A percentile compares a stretch with the other conserved stretches of the same genome.
Evolutionary conservation across 2,113 vertebrate genomes (phyloP).

Genomic region (Anoura caudifer): DNA sequence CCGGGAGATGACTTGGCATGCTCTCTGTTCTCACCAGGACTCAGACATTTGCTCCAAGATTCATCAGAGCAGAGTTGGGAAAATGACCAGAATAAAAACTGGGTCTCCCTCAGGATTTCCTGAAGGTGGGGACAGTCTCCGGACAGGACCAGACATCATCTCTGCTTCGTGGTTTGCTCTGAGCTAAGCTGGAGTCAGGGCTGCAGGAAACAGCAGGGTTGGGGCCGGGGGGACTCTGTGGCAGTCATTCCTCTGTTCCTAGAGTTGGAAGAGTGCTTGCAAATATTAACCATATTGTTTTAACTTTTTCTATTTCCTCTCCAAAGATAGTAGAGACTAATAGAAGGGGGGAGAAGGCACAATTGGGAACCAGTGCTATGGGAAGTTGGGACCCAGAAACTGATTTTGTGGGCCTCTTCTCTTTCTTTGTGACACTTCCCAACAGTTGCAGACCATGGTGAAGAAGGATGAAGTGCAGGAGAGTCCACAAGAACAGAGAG

Average conservation of each 20-base stretch:
- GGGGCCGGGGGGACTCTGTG: too few species aligned
- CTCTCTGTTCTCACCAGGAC: neutral
- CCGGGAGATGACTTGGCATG: fast-evolving
- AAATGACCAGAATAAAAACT: neutral
- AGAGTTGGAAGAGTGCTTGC: neutral
- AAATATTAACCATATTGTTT: neutral
- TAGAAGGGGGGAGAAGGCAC: neutral
- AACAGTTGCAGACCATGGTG: too few species aligned
- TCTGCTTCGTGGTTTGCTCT: neutral
- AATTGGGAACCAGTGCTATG: too few species aligned
- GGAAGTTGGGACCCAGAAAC: neutral
- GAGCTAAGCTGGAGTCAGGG: neutral
- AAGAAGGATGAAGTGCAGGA: neutral
- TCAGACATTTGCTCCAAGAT: neutral
- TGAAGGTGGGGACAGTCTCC: neutral
- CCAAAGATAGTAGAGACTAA: neutral
- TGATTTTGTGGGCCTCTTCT: neutral
- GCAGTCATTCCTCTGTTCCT: neutral
- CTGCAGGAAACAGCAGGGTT: fast-evolving
- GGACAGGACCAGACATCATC: fast-evolving
- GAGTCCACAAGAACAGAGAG: neutral
- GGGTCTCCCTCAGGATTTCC: neutral
- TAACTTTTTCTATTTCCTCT: neutral
- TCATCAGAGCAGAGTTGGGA: neutral
- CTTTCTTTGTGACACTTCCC: neutral